Conservation (phyloP, 30 jellyfish, hydroid and myxozoan genomes). For the Nemopilema nomurai region DNA sequence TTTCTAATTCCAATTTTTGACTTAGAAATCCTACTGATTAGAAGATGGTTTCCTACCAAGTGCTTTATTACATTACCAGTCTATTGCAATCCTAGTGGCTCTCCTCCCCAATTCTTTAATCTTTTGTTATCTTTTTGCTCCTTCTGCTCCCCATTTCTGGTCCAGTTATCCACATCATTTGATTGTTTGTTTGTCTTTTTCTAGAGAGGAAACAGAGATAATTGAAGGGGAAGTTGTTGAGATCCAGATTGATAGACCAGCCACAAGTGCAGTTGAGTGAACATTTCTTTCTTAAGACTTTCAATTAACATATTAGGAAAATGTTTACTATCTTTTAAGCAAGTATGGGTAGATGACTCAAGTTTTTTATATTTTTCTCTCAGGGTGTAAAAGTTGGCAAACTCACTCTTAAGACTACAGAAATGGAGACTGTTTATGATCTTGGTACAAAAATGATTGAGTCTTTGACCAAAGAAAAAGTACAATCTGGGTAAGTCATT, state of each 20-base stretch:
- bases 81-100: too few species aligned
- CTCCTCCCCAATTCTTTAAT: too few species aligned
- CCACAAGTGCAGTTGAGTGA: constrained; percentile 90
- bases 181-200: not conserved
- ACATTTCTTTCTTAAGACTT: not conserved
- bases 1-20: too few species aligned
- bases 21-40: too few species aligned
- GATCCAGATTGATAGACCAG: constrained; percentile 96
- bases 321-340: too few species aligned
- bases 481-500: constrained; percentile 94
- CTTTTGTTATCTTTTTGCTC: too few species aligned
- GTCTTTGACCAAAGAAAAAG: constrained; percentile 96
- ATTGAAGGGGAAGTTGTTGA: constrained; percentile 99
- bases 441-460: constrained; percentile 98
- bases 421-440: constrained; percentile 98
- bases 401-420: constrained; percentile 95
- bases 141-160: too few species aligned
- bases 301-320: not conserved
- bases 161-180: too few species aligned
- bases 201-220: constrained; percentile 97
- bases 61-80: too few species aligned
- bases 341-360: too few species aligned
- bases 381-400: constrained; percentile 98
- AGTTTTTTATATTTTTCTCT: not conserved
- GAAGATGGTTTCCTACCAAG: too few species aligned